phyloP scores from a whole-genome alignment of 2,797 vertebrate species.

The Megalops cyprinoides region DNA sequence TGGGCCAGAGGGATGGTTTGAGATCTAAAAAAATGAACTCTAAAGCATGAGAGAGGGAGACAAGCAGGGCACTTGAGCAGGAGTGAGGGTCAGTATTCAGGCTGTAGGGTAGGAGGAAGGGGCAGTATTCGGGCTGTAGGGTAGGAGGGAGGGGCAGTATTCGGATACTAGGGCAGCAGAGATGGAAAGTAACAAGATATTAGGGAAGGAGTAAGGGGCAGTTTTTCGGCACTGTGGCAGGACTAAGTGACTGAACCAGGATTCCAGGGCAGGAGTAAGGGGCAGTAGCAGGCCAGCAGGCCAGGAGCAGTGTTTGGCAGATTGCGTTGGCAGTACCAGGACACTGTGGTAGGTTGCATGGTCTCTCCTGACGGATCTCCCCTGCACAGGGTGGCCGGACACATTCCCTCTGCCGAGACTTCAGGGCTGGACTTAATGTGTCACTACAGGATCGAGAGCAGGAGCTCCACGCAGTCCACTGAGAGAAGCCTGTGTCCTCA shows the following conservation, averaged over 20 bases:
- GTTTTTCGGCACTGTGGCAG: not conserved
- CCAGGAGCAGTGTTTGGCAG: conserved; percentile 61
- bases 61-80: not conserved
- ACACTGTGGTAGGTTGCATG: conserved; percentile 86
- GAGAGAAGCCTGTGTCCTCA: conserved; percentile 71
- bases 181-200: not conserved
- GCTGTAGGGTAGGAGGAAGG: not conserved
- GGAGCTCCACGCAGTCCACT: conserved; percentile 80
- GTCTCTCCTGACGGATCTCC: conserved; percentile 69
- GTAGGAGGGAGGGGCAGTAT: not conserved
- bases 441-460: conserved; percentile 83
- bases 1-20: not conserved
- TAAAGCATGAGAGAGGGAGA: not conserved
- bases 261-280: not conserved
- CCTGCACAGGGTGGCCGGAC: conserved; percentile 71
- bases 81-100: not conserved
- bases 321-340: conserved; percentile 61
- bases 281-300: too few species aligned
- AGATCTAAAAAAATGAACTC: not conserved
- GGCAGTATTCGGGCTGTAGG: not conserved
- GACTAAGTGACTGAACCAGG: not conserved
- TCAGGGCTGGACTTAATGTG: conserved; percentile 62
- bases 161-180: not conserved
- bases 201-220: not conserved
- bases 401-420: conserved; percentile 77